These are phyloP conservation scores for Endomychus coccineus DNA, from an alignment of 2,888 invertebrate genomes.

Conservation along the genomic window DNA sequence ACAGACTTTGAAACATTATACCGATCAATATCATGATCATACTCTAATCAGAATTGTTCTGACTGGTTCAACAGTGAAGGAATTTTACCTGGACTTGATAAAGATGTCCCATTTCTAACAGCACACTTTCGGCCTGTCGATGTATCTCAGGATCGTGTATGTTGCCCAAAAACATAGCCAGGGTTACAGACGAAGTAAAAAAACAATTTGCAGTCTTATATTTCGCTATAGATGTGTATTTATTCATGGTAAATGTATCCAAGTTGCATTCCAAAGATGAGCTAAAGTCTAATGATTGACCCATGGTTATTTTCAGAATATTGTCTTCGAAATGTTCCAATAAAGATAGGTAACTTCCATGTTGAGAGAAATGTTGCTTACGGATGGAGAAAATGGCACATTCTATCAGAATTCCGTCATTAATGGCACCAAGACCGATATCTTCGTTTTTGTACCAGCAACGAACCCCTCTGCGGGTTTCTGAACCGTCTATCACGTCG, in stretches of 20 bases:
- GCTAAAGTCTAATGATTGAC: conserved; percentile 72
- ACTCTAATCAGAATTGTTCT: too few relatives aligned
- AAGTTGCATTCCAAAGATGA: conserved; percentile 55
- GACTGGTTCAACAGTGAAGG: too few relatives aligned
- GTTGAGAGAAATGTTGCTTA: conserved; percentile 65
- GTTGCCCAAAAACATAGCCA: conserved; percentile 81
- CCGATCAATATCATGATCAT: too few relatives aligned
- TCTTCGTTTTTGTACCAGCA: conserved; percentile 83
- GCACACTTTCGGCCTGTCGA: conserved; percentile 75
- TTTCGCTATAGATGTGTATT: conserved; percentile 79
- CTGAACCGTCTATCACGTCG: conserved; percentile 86
- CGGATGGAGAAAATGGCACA: conserved; percentile 71
- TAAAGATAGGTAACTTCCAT: conserved; percentile 69
- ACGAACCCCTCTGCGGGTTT: conserved; percentile 74
- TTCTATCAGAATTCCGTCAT: conserved; percentile 79
- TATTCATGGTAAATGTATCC: conserved; percentile 72
- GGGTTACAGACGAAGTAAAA: conserved; percentile 83
- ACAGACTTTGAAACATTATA: too few relatives aligned
- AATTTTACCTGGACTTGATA: conserved; percentile 82
- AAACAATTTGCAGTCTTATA: conserved; percentile 93
- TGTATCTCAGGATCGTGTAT: conserved; percentile 71
- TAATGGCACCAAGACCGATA: conserved; percentile 69
- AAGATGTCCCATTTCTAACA: conserved; percentile 89
- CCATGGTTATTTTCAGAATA: conserved; percentile 65
- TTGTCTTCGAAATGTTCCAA: conserved; percentile 79